Base-by-base conservation (phyloP, 2,888 invertebrate genomes). In the Ischnura elegans region DNA sequence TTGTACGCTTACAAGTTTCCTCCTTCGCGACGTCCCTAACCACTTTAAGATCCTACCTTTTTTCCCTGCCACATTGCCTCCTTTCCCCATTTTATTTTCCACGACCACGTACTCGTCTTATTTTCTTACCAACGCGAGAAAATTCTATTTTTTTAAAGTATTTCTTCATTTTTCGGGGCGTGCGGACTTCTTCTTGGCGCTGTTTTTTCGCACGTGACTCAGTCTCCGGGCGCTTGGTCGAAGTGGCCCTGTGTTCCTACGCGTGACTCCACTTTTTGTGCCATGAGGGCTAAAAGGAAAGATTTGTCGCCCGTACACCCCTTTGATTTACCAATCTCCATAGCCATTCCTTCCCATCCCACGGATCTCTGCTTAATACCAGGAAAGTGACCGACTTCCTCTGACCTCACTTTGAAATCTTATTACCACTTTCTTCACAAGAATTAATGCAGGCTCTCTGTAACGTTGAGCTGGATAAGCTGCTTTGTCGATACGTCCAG, bases 1-100 rank as follows among this genome's bases (percentile, higher is more conserved):
- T 16, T 36, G 76, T 76, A 76, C 76, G 36, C 76, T 76, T 36
- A 36, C 76, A 76, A 76, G 29, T 76, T 76, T 16, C 76, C 42
- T 51, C 87, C n/a, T n/a, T n/a, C n/a, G n/a, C n/a, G 29, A 42
- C 36, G 51, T 87, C 51, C n/a, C 87, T 87, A 19, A 36, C 43
- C 16, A 43, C 90, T 86, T 51, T 86, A 46, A 45, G 46, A 46
- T 25, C 86, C 43, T 55, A 90, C 90, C 45, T 90, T 61, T 76
- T 76, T 76, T 16, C 76, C 76, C 76, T n/a, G n/a, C n/a, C n/a
- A n/a, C 76, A 61, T 42, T 25, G 36, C 25, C 13, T 36, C 25
- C 51, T 51, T 13, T 36, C 90, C n/a, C 47, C 45, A 6, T 29
- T 66, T 66, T 66, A 4, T 66, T 66, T 13, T 66, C 36, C 61